Conservation (phyloP, 2,888 invertebrate genomes). For the Sialis lutaria region DNA sequence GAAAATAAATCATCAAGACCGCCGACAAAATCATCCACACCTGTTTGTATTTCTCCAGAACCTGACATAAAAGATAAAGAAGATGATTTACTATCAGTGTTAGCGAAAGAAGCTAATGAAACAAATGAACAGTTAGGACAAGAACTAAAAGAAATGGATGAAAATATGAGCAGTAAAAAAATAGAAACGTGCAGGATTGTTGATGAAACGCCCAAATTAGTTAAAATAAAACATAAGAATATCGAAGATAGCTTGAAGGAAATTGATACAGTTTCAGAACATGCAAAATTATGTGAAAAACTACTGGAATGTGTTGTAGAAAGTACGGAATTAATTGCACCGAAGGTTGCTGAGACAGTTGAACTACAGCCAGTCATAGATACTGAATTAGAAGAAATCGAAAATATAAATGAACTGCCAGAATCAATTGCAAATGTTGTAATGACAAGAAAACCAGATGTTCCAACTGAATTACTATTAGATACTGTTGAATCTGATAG, state of each 20-base stretch:
- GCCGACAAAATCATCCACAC: slow-evolving; percentile 9
- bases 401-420: slow-evolving; percentile 12
- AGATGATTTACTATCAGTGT: slow-evolving; percentile 53
- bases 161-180: slow-evolving; percentile 28
- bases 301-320: slow-evolving; percentile 25
- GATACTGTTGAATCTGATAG: slow-evolving; percentile 22
- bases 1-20: slow-evolving; percentile 11
- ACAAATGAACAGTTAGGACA: slow-evolving; percentile 52
- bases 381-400: slow-evolving; percentile 17
- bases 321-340: slow-evolving; percentile 16
- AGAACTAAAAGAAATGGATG: slow-evolving; percentile 29
- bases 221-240: background rate
- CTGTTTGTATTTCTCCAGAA: slow-evolving; percentile 8
- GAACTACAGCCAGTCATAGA: background rate
- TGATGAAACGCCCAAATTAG: background rate
- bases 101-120: slow-evolving; percentile 59
- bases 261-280: slow-evolving; percentile 28
- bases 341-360: slow-evolving; percentile 2
- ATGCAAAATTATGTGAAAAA: slow-evolving; percentile 30
- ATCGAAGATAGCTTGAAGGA: slow-evolving; percentile 15
- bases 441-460: slow-evolving; percentile 16
- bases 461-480: slow-evolving; percentile 4
- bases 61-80: slow-evolving; percentile 32
- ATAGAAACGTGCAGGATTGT: slow-evolving; percentile 15
- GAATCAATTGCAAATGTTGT: slow-evolving; percentile 21